Percentiles rank a stretch among this genome's conserved stretches.
Conservation (phyloP, 2,888 invertebrate genomes). For the Limenitis camilla region DNA sequence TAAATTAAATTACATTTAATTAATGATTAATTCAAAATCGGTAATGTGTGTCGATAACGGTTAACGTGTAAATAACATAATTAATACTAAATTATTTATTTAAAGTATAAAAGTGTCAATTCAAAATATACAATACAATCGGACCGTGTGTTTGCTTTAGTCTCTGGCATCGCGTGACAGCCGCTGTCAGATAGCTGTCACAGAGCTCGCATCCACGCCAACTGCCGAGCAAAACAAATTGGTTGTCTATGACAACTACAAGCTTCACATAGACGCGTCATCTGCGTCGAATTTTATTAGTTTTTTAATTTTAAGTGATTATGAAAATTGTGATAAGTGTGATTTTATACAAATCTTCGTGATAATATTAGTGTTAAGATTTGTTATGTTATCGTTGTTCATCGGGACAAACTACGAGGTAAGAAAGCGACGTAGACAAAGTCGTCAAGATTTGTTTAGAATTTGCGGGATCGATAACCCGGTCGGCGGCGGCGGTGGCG, state of each 20-base stretch:
- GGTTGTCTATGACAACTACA: conserved; percentile 44
- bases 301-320: conserved; percentile 65
- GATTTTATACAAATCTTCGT: conserved; percentile 70
- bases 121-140: no score
- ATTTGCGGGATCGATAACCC: conserved; percentile 72
- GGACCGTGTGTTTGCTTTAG: no score
- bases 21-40: no score
- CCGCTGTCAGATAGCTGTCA: conserved; percentile 6
- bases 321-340: conserved; percentile 73
- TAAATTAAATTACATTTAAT: no score
- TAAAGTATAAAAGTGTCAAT: no score
- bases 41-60: no score
- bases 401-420: conserved; percentile 65
- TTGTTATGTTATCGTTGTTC: conserved; percentile 69
- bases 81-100: no score
- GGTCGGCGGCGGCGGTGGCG: no score
- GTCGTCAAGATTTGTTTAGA: conserved; percentile 63
- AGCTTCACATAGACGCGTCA: conserved; percentile 68
- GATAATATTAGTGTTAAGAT: conserved; percentile 70
- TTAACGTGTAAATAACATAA: no score
- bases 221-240: conserved; percentile 17
- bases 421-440: conserved; percentile 43
- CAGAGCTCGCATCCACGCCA: conserved; percentile 14
- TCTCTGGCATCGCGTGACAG: conserved; percentile 1
- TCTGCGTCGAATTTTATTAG: conserved; percentile 62